Base-by-base conservation (phyloP, 2,888 invertebrate genomes). In the Theodoxus fluviatilis region DNA sequence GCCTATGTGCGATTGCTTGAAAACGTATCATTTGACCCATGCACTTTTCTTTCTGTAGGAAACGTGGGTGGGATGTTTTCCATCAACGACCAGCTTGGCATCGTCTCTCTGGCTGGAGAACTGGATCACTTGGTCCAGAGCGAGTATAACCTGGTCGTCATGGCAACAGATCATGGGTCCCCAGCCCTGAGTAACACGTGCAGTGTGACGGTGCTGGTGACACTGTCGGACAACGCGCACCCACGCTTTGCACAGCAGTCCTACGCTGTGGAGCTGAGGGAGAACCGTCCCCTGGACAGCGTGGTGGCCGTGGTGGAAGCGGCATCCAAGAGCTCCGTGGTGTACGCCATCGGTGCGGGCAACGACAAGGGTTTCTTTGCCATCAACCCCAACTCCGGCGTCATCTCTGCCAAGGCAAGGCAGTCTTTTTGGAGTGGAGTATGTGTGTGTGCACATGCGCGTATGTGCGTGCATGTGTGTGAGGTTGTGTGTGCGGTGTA, bases 171-270 rank as follows among this genome's bases (percentile, higher is more conserved):
- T 87, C 95, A 95, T 82, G 92, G 92, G 68, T 93, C 92, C 0
- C 81, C 81, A 6, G 89, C 92, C 0, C 87, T 93, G 74, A 91
- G 92, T 68, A 91, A 93, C 71, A 92, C 93, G 69, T 91, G 95
- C 68, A 94, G 93, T 66, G 93, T 97, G 28, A 94, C 94, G 87
- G 92, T 98, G 73, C 90, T 92, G 86, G 90, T 97, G 49, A 94
- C 94, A 6, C 93, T 96, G 90, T 94, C 96, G 87, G 96, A 97
- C 86, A 97, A 98, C 84, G 96, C 96, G 87, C 92, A 93, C n/a
- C 98, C 98, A 0, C 90, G 91, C 81, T 97, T 97, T 87, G 71
- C 77, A 15, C 61, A 73, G 6, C 12, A 68, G 0, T 80, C 83
- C 57, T 84, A 83, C 67, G 77, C 77, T 15, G 79, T 80, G 0